Evolutionary conservation across 2,888 invertebrate genomes (phyloP), one percentile per base, ranked within the genome.

Genomic region (Podabrus alpinus): DNA sequence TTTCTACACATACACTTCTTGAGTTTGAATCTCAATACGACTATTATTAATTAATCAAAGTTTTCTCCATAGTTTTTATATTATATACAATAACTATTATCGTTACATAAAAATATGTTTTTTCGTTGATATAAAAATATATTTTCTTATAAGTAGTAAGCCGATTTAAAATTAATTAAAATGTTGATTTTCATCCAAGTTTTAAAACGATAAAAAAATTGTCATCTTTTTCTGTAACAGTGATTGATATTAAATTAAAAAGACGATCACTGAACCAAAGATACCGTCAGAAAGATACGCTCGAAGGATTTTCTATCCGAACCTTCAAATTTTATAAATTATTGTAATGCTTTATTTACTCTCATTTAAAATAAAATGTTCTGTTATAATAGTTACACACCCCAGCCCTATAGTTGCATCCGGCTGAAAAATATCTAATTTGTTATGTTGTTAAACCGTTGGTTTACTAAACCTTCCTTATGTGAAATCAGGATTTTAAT

Each of bases 221-320:
- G 66, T 71, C 71, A 66, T 67, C 66, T 66, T 59, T 71, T 71
- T 59, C 29, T 59, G 64, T 25, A 74, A 45, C 66, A 68, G 64
- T 17, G 68, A 61, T 66, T 75, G 69, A 68, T 75, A 66, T 69
- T 72, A 66, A 75, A 72, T 72, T 74, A 76, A 76, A 72, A 76
- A 76, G 75, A 69, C 67, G 73, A 71, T 69, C 75, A 75, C 67
- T 76, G 73, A 73, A 76, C 70, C 75, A 76, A 69, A 76, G 73
- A 72, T 70, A 76, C 75, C 73, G 75, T 75, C 75, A 75, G 69
- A 72, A 66, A 61, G 72, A 73, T 62, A 76, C 75, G 75, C 75
- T 76, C 25, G 69, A 70, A 45, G 68, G 59, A 68, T 61, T 76
- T 45, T 66, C 17, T 67, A 72, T 67, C 70, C 45, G 19, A 45